These are phyloP conservation scores for Menura novaehollandiae DNA, from an alignment of 2,113 vertebrate genomes.

Conservation along the genomic window DNA sequence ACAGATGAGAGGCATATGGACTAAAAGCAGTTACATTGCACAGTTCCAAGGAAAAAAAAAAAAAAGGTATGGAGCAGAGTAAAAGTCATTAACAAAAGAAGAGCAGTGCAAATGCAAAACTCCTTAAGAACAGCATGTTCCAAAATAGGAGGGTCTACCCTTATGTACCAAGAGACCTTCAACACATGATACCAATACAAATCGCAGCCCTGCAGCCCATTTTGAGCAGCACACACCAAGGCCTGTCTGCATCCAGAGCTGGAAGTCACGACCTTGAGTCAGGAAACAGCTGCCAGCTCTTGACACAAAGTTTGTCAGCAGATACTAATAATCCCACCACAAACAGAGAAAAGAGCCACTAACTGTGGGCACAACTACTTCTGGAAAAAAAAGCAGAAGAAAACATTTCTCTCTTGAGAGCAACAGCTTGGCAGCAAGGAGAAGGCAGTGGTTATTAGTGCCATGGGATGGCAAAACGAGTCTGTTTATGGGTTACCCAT, in stretches of 20 bases:
- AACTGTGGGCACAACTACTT: background rate
- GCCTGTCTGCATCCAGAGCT: background rate
- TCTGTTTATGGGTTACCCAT: background rate
- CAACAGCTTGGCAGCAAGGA: background rate
- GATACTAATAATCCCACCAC: background rate
- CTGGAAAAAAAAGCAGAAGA: background rate
- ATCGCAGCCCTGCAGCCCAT: background rate
- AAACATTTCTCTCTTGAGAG: background rate
- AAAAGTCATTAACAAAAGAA: background rate
- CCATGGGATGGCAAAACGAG: background rate
- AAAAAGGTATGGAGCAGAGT: background rate
- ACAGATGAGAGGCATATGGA: background rate
- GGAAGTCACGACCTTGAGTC: rapidly evolving
- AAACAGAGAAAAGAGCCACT: background rate
- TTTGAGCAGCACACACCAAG: background rate
- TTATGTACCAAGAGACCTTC: background rate
- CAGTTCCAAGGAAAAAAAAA: background rate
- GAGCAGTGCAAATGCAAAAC: background rate
- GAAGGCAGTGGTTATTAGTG: background rate
- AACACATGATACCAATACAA: rapidly evolving
- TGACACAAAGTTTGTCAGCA: background rate
- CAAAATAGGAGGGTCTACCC: background rate
- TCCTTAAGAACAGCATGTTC: background rate
- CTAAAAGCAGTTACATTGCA: background rate
- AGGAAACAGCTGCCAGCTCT: background rate